Percentiles rank a stretch among this genome's conserved stretches.
Conservation (phyloP, 1,140 invertebrate genomes). For the Drosophila tani region DNA sequence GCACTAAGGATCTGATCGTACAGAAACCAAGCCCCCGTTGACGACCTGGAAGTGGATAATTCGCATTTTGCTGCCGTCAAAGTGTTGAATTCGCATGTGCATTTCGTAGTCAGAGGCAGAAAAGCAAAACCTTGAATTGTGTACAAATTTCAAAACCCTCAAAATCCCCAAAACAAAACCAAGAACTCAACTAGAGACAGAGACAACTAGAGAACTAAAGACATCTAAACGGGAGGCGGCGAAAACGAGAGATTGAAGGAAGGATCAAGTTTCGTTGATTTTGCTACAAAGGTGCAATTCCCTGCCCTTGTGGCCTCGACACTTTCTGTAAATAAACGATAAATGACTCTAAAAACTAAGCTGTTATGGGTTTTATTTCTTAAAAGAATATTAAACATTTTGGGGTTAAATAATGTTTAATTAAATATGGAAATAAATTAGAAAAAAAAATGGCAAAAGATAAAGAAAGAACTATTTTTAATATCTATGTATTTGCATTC, state of each 20-base stretch:
- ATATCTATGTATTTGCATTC: not conserved
- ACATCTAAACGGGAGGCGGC: slow-evolving; percentile 19
- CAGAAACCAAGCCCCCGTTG: slow-evolving; percentile 19
- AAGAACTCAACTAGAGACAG: slow-evolving; percentile 45
- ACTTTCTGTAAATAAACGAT: slow-evolving; percentile 69
- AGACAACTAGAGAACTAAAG: slow-evolving; percentile 45
- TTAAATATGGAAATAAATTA: not conserved
- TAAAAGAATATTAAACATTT: not conserved
- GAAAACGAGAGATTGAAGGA: slow-evolving; percentile 37
- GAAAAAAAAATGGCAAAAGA: not conserved
- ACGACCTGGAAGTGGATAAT: slow-evolving; percentile 53
- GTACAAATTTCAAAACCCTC: slow-evolving; percentile 39
- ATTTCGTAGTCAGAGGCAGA: slow-evolving; percentile 47
- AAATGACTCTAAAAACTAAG: slow-evolving; percentile 35
- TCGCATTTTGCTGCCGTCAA: slow-evolving; percentile 70
- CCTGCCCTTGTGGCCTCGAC: slow-evolving; percentile 56
- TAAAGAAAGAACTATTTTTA: not conserved
- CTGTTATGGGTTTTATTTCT: not conserved
- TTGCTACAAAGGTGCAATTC: slow-evolving; percentile 56
- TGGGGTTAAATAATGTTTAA: too few relatives aligned
- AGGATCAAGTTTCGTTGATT: slow-evolving; percentile 66
- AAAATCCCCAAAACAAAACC: slow-evolving; percentile 8
- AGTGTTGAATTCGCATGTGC: slow-evolving; percentile 50
- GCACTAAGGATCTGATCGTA: slow-evolving; percentile 46
- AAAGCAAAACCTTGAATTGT: slow-evolving; percentile 26